Base-by-base conservation (phyloP, 2,797 vertebrate species). In the Cyclopterus lumpus region DNA sequence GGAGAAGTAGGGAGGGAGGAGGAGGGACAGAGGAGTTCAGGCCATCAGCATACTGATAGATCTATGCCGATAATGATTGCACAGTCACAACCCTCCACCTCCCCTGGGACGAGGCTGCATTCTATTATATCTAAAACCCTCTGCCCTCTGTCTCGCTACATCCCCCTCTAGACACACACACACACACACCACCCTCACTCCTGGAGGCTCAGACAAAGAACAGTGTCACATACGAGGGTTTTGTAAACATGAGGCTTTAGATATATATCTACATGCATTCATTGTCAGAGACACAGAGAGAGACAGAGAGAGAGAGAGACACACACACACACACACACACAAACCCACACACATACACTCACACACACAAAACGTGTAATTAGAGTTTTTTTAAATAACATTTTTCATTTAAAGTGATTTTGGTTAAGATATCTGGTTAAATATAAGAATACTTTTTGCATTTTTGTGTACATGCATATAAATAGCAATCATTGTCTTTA, bases 61-160 rank as follows among this genome's bases (percentile, higher is more conserved):
- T 92, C 90, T 88, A 92, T 93, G 89, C 77, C 87, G 80, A 79
- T 94, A 95, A 95, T 95, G 94, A 95, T 94, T 95, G 94, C 93
- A 92, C 87, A 92, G 93, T 91, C 94, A 95, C 94, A 94, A 86
- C 88, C 88, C 88, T 84, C 86, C 87, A 86, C 77, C 64, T 91
- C 93, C 89, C 85, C 77, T 58, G 92, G 85, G 93, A 94, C 70
- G 10, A 79, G 40, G 79, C 89, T 86, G 90, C 91, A 90, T 94
- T 94, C 90, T 93, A 94, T 94, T 93, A 94, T 89, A 86, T 79
- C 79, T 83, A 88, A 85, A 55, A 82, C 88, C 81, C 84, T 63
- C 83, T 85, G 87, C 84, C 86, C 93, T 53, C 61, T 48, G 67
- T 61, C 77, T 85, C 59, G n/a, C 57, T 60, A 70, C 67, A 28